Evolutionary conservation across 1,140 invertebrate genomes (phyloP).

Genomic region (Brachionus koreanus): DNA sequence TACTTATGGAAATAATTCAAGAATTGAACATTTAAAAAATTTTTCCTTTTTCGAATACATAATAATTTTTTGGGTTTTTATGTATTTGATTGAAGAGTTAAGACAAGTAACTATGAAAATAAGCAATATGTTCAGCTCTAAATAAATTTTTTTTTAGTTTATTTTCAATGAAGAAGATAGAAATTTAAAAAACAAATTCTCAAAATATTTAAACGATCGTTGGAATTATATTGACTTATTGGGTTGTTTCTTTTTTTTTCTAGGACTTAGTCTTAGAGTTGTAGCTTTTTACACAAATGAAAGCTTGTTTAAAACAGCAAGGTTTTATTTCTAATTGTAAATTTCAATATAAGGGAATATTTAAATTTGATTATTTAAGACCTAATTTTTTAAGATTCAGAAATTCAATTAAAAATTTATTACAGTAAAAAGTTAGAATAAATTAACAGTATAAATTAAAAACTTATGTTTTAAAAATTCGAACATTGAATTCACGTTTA

Average conservation of each 20-base stretch:
- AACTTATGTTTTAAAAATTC: background rate
- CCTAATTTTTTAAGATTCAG: no score
- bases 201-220: conserved; percentile 2
- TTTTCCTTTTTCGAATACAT: background rate
- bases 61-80: conserved; percentile 7
- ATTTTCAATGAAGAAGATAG: background rate
- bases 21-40: background rate
- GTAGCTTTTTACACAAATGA: background rate
- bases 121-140: background rate
- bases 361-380: background rate
- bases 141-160: background rate
- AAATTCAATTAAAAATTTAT: no score
- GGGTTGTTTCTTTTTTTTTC: background rate
- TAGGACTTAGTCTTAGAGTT: conserved; percentile 1
- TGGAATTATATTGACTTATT: conserved; percentile 39
- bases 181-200: conserved; percentile 28
- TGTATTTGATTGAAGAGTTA: background rate
- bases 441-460: background rate
- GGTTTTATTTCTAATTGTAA: background rate
- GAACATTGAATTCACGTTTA: background rate
- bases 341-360: background rate
- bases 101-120: conserved; percentile 16
- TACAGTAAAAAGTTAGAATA: no score
- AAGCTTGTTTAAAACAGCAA: background rate
- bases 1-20: background rate